Percentiles rank a stretch among this genome's conserved stretches.
phyloP scores from a whole-genome alignment of 2,113 vertebrate genomes.

The Dromiciops gliroides region DNA sequence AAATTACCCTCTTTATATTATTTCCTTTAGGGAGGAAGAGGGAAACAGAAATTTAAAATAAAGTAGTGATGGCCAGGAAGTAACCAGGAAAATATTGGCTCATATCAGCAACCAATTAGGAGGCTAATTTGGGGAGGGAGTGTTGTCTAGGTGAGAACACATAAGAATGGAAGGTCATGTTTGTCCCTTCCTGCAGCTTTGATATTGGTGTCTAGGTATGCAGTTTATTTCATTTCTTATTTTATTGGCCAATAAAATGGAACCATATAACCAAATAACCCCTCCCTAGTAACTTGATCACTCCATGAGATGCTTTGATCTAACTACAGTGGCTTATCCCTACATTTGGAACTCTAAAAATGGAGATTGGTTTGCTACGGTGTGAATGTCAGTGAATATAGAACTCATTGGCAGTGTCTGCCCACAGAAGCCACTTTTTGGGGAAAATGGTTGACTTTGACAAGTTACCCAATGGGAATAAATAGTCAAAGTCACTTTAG shows the following conservation, averaged over 20 bases:
- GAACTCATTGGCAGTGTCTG: background rate
- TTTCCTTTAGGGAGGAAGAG: conserved; percentile 8
- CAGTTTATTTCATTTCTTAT: conserved; percentile 39
- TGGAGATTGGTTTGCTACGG: conserved; percentile 11
- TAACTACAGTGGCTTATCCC: background rate
- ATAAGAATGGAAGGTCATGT: background rate
- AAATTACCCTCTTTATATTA: conserved; percentile 30
- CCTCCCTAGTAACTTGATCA: background rate
- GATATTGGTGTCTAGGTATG: background rate
- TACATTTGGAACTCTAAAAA: background rate
- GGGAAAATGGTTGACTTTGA: conserved; percentile 3
- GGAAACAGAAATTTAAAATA: background rate
- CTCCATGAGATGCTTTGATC: background rate
- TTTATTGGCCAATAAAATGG: conserved; percentile 35
- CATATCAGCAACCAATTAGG: background rate
- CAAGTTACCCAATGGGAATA: background rate
- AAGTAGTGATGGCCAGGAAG: background rate
- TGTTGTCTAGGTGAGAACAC: background rate
- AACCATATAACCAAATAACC: background rate
- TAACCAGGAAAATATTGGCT: background rate
- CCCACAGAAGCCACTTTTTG: background rate
- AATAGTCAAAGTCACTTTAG: conserved; percentile 11
- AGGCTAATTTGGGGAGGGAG: background rate
- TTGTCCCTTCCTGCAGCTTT: background rate
- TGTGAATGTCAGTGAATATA: background rate